These are phyloP conservation scores for Geodia barretti DNA, from an alignment of 37 sponge, comb jelly and placozoan genomes.

Conservation along the genomic window DNA sequence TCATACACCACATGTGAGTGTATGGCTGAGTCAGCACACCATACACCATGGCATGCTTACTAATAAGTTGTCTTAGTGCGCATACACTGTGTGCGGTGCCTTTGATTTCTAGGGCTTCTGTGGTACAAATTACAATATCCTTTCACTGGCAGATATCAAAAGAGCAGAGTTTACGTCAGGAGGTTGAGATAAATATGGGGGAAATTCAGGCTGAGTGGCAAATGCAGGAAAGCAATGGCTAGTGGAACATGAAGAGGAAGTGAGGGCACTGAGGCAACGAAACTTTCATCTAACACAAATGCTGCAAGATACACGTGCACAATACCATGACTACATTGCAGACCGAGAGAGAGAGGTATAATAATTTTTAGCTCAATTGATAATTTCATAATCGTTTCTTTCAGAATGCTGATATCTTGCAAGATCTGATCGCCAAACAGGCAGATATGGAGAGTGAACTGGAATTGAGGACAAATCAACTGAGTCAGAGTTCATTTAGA, in stretches of 20 bases:
- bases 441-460: neutral
- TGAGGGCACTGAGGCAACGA: constrained; percentile 46
- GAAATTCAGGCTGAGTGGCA: neutral
- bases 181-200: neutral
- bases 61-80: no score
- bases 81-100: no score
- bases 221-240: constrained; percentile 16
- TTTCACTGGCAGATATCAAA: neutral
- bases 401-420: neutral
- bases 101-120: no score
- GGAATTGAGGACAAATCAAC: neutral
- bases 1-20: no score
- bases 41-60: no score
- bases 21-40: no score
- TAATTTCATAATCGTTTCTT: no score
- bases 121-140: no score
- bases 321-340: constrained; percentile 15
- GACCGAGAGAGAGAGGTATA: constrained; percentile 39
- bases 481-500: neutral
- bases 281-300: constrained; percentile 16
- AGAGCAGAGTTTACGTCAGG: neutral
- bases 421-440: neutral
- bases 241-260: constrained; percentile 70
- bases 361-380: no score
- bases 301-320: constrained; percentile 24